phyloP scores from a whole-genome alignment of 92 coral and sea anemone genomes.

The Ricordea florida region DNA sequence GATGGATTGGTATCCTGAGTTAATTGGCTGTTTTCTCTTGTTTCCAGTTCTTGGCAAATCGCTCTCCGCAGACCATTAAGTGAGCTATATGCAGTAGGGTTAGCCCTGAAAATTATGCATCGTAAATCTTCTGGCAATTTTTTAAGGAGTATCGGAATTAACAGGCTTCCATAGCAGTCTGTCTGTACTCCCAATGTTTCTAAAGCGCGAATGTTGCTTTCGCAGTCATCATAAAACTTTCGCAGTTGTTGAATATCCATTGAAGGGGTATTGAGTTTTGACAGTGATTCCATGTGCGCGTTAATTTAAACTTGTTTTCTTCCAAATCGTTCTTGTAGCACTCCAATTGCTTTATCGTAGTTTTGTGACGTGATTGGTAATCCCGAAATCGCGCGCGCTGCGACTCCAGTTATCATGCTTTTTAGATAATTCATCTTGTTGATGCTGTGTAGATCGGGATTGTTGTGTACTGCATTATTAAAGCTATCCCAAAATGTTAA shows the following conservation, averaged over 20 bases:
- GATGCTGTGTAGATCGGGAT: too few relatives aligned
- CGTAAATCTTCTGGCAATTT: conserved; percentile 25
- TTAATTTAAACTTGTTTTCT: too few relatives aligned
- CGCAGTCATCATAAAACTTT: conserved; percentile 57
- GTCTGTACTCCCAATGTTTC: conserved; percentile 59
- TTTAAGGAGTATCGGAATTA: conserved; percentile 46
- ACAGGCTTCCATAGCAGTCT: conserved; percentile 56
- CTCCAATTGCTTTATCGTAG: too few relatives aligned
- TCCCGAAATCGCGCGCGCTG: too few relatives aligned
- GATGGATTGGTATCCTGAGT: conserved; percentile 13
- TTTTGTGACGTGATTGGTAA: too few relatives aligned
- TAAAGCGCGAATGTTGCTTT: conserved; percentile 64
- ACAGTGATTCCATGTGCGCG: too few relatives aligned
- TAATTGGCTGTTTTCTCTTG: conserved; percentile 44
- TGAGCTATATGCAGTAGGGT: conserved; percentile 25
- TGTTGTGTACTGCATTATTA: too few relatives aligned
- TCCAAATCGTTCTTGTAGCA: too few relatives aligned
- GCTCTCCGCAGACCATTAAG: conserved; percentile 34
- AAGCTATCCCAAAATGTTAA: too few relatives aligned
- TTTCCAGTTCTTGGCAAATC: conserved; percentile 33
- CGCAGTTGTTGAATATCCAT: conserved; percentile 40
- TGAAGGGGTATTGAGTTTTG: too few relatives aligned
- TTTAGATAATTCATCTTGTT: too few relatives aligned
- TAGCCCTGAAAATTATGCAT: conserved; percentile 20
- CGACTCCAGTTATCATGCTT: too few relatives aligned